A percentile compares a stretch with the other conserved stretches of the same genome.
These are phyloP conservation scores for Callyntrura guangdongensis DNA, from an alignment of 2,888 invertebrate species.

Conservation along the genomic window DNA sequence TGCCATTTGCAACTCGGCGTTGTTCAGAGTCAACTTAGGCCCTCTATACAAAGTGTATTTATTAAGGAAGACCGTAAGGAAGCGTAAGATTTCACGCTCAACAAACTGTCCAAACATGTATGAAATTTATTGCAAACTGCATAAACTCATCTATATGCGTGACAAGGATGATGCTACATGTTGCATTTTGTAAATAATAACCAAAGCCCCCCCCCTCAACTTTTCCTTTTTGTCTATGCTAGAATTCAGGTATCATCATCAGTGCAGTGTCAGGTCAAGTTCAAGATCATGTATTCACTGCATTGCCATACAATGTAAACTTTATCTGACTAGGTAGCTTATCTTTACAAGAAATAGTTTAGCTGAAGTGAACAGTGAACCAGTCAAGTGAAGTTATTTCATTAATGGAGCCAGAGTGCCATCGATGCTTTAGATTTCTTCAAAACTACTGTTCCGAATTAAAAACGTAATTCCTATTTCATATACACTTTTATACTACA, in stretches of 20 bases:
- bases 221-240: conserved; percentile 65
- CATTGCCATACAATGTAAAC: background rate
- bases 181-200: background rate
- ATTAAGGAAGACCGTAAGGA: background rate
- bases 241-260: conserved; percentile 14
- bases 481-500: no score
- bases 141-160: conserved; percentile 2
- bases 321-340: no score
- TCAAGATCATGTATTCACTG: conserved; percentile 67
- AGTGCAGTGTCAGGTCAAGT: conserved; percentile 76
- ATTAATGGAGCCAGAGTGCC: no score
- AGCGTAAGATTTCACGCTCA: conserved; percentile 16
- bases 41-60: background rate
- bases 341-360: no score
- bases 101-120: conserved; percentile 9
- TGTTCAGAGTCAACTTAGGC: background rate
- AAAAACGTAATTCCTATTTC: no score
- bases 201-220: conserved; percentile 1
- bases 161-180: background rate
- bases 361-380: no score
- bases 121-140: conserved; percentile 20
- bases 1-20: no score
- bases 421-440: no score
- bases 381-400: no score
- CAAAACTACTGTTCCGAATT: no score